Evolutionary conservation across 2,113 vertebrate species (phyloP), one percentile per base, ranked within the genome.

Genomic region (Campylomormyrus tamandua): DNA sequence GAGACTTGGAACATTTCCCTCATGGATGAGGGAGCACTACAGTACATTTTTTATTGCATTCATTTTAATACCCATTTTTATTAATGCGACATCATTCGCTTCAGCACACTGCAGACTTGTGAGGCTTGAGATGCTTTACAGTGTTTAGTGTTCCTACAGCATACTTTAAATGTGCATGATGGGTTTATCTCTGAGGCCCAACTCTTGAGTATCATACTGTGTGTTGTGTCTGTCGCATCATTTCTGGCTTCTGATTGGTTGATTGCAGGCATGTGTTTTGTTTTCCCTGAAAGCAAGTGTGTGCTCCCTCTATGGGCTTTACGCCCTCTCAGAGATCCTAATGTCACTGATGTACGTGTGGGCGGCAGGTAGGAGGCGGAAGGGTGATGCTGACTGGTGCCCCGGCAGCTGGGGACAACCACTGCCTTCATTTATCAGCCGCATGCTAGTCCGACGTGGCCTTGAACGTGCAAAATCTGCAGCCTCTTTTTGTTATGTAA

Each of bases 241-340:
- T 46, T 50, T 83, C 88, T 50, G 88, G 46, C 80, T 53, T 17
- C 17, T 45, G 52, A 89, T 56, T 89, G 77, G 80, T 89, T 48
- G 77, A 31, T n/a, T 53, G 49, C 74, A 52, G 50, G 19, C 66
- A 35, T 89, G 48, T 45, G 15, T 50, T 49, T 52, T 50, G 35
- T 83, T 83, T 56, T 39, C 31, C 74, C 66, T 21, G 27, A 35
- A 89, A 89, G 77, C 31, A 24, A 74, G 50, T 24, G 50, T 53
- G 15, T 56, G 31, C 13, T 17, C 85, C 13, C 50, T n/a, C 27
- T 87, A 52, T 6, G 13, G 48, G 48, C 85, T 5, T 13, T 1
- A 5, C 24, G 6, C 45, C 46, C 46, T 6, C 80, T 42, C n/a
- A 19, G 8, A 52, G n/a, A 50, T 1, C 19, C 31, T 83, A 35